Conservation (phyloP, 2,797 vertebrate genomes). For the Taeniopygia guttata region DNA sequence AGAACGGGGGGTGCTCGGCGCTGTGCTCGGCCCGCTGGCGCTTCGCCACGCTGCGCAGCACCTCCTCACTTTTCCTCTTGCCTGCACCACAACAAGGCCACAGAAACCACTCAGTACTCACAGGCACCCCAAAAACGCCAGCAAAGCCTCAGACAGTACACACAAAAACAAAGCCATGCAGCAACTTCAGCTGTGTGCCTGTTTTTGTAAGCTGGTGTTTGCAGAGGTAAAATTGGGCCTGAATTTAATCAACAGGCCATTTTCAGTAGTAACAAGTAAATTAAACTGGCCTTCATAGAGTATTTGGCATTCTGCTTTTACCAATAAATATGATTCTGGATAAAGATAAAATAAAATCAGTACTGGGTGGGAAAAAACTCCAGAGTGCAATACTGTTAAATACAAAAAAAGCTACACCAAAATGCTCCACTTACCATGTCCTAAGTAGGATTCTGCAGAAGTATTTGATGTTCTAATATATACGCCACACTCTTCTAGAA, state of each 20-base stretch:
- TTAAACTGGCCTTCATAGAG: not conserved
- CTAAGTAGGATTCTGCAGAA: conserved; percentile 55
- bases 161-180: rapidly evolving
- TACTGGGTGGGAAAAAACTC: not conserved
- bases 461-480: conserved; percentile 85
- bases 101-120: not conserved
- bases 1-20: conserved; percentile 91
- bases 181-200: not conserved
- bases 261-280: not conserved
- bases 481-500: conserved; percentile 89
- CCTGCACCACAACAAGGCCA: conserved; percentile 69
- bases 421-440: conserved; percentile 63
- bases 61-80: conserved; percentile 86
- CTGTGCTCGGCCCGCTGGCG: conserved; percentile 82
- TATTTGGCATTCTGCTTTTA: not conserved
- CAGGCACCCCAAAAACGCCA: not conserved
- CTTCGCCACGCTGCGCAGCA: conserved; percentile 77
- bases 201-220: not conserved
- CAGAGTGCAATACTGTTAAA: not conserved
- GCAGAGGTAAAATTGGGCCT: not conserved
- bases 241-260: not conserved
- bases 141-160: not conserved
- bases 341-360: not conserved
- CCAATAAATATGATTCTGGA: not conserved
- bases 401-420: not conserved